Conservation (phyloP, 2,888 invertebrate species). For the Orthosia cruda region DNA sequence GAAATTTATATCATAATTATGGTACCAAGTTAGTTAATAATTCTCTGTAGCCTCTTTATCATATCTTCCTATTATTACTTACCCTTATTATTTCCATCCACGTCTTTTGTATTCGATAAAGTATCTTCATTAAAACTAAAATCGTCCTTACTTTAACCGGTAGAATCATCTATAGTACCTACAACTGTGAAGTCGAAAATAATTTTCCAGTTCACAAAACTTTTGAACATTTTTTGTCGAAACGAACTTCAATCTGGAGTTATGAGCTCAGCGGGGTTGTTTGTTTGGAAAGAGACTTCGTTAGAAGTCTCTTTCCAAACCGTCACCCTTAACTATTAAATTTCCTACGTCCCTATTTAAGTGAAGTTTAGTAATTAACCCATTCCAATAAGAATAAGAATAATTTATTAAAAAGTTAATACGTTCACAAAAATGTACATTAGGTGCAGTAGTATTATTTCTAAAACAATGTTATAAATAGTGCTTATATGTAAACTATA, state of each 20-base stretch:
- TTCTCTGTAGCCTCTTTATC: not conserved
- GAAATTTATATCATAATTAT: not conserved
- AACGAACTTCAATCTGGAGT: constrained; percentile 34
- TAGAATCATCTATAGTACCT: not conserved
- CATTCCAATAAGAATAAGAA: too few relatives aligned
- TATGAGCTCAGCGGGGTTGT: constrained; percentile 22
- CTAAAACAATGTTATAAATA: too few relatives aligned
- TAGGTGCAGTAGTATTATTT: too few relatives aligned
- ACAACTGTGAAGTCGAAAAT: constrained; percentile 12
- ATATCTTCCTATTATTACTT: too few relatives aligned
- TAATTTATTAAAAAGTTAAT: too few relatives aligned
- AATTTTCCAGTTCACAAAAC: constrained; percentile 38
- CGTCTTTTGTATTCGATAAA: not conserved
- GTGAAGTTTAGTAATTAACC: constrained; percentile 45
- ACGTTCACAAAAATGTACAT: too few relatives aligned
- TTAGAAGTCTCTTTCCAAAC: constrained; percentile 42
- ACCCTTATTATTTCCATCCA: not conserved
- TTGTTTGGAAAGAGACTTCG: too few relatives aligned
- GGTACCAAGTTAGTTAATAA: not conserved
- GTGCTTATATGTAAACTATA: too few relatives aligned
- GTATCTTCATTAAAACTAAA: not conserved
- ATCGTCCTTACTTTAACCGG: not conserved
- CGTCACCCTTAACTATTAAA: constrained; percentile 26
- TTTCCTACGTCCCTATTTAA: constrained; percentile 4
- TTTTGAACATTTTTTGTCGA: constrained; percentile 24